Base-by-base conservation (phyloP, 2,888 invertebrate genomes). In the Hydroisotoma schaefferi region DNA sequence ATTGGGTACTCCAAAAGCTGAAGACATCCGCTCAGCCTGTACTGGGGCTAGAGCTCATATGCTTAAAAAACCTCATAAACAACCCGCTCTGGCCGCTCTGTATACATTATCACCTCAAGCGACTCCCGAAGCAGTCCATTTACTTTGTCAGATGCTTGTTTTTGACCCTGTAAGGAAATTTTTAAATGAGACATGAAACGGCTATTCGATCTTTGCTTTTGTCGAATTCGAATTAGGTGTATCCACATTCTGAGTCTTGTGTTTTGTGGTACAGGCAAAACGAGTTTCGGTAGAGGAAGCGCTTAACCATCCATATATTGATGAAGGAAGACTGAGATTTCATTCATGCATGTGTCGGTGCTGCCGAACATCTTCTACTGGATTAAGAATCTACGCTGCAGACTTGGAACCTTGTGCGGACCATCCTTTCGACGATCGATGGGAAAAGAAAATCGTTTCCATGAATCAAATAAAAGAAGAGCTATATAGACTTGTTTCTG, bases 261-360 rank as follows among this genome's bases (percentile, higher is more conserved):
- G 33, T 33, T 33, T 33, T 33, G 8, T 33, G 8, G 15, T 40
- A 4, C n/a, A 90, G 90, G 88, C 92, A 75, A 94, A 94, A 80
- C 85, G 99, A 75, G 93, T 97, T 77, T 88, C 89, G 2, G 94
- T 97, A 56, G 87, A 89, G 61, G 94, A 97, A 77, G 98, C 98
- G 29, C 82, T 99, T 72, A 89, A 92, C 57, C 98, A 98, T 81
- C 94, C 95, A 6, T 99, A 98, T 80, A 81, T 99, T 71, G 97
- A 97, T 76, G 99, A 99, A 78, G 99, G 98, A 27, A 85, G 99
- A 70, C 84, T 99, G 75, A 86, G 99, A 75, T 99, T 97, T 82
- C 99, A 99, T 81, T 98, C 97, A 67, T 99, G 99, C 80, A 99
- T 99, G 99, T 99, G 99, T 83, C 90, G 90, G 77, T 99, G 99